Base-by-base conservation (phyloP, 2,113 vertebrate genomes). In the Lota lota region DNA sequence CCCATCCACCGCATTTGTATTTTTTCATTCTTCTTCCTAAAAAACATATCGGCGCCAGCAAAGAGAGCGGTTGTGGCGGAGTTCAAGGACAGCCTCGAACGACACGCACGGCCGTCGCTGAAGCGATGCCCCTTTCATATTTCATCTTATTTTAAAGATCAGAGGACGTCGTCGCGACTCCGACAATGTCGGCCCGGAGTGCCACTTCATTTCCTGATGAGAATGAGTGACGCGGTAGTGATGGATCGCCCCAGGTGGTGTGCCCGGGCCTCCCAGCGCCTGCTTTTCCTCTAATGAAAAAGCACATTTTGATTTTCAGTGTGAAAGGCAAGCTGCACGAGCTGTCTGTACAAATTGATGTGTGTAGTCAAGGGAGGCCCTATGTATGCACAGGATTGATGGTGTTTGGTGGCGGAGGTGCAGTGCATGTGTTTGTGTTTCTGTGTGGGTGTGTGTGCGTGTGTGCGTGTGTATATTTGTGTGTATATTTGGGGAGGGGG, bases 281-380 rank as follows among this genome's bases (percentile, higher is more conserved):
- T n/a, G 53, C 53, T 53, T 67, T 64, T 69, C 63, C 59, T 28
- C 17, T 79, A 80, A 75, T 77, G 69, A 85, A 80, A 76, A 75
- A 76, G 33, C 64, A 73, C 69, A 66, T 75, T 85, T 80, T 74
- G 73, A 82, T 79, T 79, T 82, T 80, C 66, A 61, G 51, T 75
- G 70, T 75, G 73, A 80, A 62, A 70, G 63, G 40, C 57, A 60
- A 66, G 56, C 60, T 18, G 66, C 56, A 61, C 33, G 6, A 22
- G 47, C 74, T 79, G 76, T 79, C 80, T 65, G 24, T 51, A 57
- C 0, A 75, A 79, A 83, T 73, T 74, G 74, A 83, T 72, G 71
- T 67, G 71, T 75, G 68, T 71, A 80, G 70, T 64, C 68, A 68
- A 64, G 70, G 53, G 70, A 72, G 61, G 61, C 24, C 11, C 50